phyloP scores from a whole-genome alignment of 2,888 invertebrate species.

The Tetragonula carbonaria region DNA sequence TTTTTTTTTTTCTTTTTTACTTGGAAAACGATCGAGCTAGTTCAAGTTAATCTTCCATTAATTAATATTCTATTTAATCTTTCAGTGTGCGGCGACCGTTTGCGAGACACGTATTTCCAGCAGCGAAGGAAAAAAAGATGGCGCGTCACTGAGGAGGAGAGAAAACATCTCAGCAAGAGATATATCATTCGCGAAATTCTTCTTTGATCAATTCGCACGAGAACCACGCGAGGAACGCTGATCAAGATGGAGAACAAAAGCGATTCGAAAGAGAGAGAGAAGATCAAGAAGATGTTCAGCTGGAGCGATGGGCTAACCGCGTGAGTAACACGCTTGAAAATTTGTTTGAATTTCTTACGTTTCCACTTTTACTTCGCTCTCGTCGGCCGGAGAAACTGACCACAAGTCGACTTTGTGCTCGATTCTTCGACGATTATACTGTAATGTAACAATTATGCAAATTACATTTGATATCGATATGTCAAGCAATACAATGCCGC shows the following conservation, averaged over 20 bases:
- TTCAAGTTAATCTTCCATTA: too few relatives aligned
- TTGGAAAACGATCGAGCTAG: too few relatives aligned
- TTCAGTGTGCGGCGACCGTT: slow-evolving; percentile 3
- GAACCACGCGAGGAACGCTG: background rate
- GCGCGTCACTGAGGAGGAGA: slow-evolving; percentile 6
- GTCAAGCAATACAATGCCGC: background rate
- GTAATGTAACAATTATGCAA: background rate
- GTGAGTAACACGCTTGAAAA: slow-evolving; percentile 55
- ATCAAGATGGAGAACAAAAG: slow-evolving; percentile 71
- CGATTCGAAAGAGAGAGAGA: slow-evolving; percentile 82
- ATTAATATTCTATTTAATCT: too few relatives aligned
- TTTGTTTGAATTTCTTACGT: background rate
- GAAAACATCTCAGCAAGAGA: background rate
- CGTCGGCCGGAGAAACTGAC: slow-evolving; percentile 30
- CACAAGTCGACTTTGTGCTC: background rate
- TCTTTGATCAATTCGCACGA: background rate
- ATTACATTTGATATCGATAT: background rate
- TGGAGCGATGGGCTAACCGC: slow-evolving; percentile 85
- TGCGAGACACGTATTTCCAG: background rate
- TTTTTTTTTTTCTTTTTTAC: too few relatives aligned
- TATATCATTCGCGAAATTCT: background rate
- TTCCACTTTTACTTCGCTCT: slow-evolving; percentile 44
- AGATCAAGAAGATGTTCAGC: slow-evolving; percentile 87
- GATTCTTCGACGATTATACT: background rate
- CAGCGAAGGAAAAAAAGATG: slow-evolving; percentile 20